Conservation (phyloP, 2,113 vertebrate genomes). For the Diphyllodes magnificus region DNA sequence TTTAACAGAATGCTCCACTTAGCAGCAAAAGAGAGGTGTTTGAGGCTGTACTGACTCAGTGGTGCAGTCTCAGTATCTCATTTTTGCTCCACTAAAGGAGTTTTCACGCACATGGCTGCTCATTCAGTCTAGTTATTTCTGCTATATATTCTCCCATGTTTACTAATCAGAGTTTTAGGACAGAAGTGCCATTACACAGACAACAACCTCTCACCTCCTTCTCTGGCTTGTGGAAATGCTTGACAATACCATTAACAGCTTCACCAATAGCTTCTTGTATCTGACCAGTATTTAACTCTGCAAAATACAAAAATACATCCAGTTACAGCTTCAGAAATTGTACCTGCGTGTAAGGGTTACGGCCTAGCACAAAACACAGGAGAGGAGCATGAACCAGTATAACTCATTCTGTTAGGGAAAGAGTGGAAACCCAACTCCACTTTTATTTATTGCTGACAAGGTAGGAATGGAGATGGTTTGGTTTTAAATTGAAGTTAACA, state of each 20-base stretch:
- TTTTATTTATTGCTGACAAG: background rate
- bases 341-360: background rate
- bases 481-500: background rate
- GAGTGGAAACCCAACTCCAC: background rate
- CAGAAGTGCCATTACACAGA: background rate
- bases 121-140: background rate
- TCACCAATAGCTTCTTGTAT: slow-evolving; percentile 98
- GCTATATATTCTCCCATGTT: background rate
- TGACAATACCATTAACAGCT: slow-evolving; percentile 97
- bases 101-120: background rate
- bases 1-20: background rate
- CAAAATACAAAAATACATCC: slow-evolving; percentile 8
- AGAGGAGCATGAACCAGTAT: background rate
- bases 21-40: background rate
- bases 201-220: slow-evolving; percentile 86
- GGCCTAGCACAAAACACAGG: background rate
- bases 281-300: slow-evolving; percentile 97
- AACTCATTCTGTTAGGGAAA: background rate
- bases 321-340: background rate
- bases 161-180: background rate
- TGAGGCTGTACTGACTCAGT: background rate
- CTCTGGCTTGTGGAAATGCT: slow-evolving; percentile 98
- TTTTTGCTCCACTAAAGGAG: background rate
- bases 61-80: background rate
- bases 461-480: background rate